phyloP scores from a whole-genome alignment of 2,797 vertebrate genomes.

The Melanotaenia nigrans region DNA sequence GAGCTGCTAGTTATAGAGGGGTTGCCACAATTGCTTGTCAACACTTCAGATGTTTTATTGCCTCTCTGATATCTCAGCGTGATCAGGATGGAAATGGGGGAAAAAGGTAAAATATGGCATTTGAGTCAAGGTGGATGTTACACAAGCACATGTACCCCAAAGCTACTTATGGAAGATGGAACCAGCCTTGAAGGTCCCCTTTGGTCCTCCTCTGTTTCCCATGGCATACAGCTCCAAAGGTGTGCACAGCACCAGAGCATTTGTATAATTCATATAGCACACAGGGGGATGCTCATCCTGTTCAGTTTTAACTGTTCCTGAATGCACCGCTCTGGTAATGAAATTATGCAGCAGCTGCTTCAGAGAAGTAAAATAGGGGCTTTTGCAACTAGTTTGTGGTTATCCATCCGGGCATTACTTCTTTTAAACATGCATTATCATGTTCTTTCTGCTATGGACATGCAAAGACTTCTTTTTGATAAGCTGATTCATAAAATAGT shows the following conservation, averaged over 20 bases:
- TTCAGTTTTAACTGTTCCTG: not conserved
- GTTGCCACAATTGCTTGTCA: constrained; percentile 30
- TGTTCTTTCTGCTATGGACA: not conserved
- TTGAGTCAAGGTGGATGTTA: constrained; percentile 1
- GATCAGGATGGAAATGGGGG: not conserved
- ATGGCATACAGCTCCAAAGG: constrained; percentile 6
- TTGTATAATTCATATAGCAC: constrained; percentile 29
- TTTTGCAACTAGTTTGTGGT: not conserved
- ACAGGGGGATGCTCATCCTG: not conserved
- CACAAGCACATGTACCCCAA: too few relatives aligned
- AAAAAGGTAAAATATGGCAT: not conserved
- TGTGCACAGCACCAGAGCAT: not conserved
- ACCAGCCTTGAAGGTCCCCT: constrained; percentile 4
- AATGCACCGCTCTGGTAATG: not conserved
- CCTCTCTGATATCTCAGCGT: not conserved
- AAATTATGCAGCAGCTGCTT: not conserved
- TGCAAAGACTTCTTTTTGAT: not conserved
- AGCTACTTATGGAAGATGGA: not conserved
- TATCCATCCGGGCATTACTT: not conserved
- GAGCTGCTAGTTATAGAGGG: constrained; percentile 31
- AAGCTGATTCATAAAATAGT: not conserved
- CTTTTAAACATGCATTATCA: too few relatives aligned
- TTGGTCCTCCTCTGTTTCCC: constrained; percentile 10
- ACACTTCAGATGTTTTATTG: constrained; percentile 22
- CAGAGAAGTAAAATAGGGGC: not conserved